Evolutionary conservation across 2,113 vertebrate genomes (phyloP), one percentile per base, ranked within the genome.

Genomic region (Pleuronectes platessa): DNA sequence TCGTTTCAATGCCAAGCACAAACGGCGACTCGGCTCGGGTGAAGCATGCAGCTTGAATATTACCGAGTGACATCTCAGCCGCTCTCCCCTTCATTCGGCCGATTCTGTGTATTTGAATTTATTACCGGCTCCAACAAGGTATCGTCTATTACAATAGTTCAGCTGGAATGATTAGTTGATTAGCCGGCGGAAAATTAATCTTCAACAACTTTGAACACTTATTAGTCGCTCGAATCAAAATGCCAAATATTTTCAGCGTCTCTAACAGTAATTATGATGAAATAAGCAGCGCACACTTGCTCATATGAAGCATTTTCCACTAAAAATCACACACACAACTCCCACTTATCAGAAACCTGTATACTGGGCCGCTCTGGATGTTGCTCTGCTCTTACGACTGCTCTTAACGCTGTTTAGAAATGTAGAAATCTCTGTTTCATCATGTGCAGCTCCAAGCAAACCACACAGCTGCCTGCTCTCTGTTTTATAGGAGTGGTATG

Each of bases 1-100:
- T 89, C 68, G 88, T 76, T 82, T 80, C 65, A 40, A 11, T 67
- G 74, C 68, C 74, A 71, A 75, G 24, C 35, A 20, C 54, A 58
- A 66, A 59, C 11, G 27, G 35, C 71, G 37, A 40, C 55, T 23
- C 58, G 68, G 68, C 54, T 64, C 26, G 17, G 23, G 20, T 66
- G 42, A 53, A 37, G 83, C 66, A 45, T 49, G 31, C 40, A 42
- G 63, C 69, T 24, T 15, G 53, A 51, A 68, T 60, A 68, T 63
- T 51, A 76, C 40, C 59, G 61, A 87, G 83, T 71, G 55, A 84
- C 64, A 72, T 74, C 83, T 80, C 0, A 27, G 8, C 65, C 11
- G 15, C 62, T 55, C 60, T 10, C 45, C 45, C 20, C 51, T 31
- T 35, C 4, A 35, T 20, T 60, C 12, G 0, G 13, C 24, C 8